Percentiles rank a stretch among this genome's conserved stretches.
These are phyloP conservation scores for Byasa hedistus DNA, from an alignment of 2,888 invertebrate genomes.

Conservation along the genomic window DNA sequence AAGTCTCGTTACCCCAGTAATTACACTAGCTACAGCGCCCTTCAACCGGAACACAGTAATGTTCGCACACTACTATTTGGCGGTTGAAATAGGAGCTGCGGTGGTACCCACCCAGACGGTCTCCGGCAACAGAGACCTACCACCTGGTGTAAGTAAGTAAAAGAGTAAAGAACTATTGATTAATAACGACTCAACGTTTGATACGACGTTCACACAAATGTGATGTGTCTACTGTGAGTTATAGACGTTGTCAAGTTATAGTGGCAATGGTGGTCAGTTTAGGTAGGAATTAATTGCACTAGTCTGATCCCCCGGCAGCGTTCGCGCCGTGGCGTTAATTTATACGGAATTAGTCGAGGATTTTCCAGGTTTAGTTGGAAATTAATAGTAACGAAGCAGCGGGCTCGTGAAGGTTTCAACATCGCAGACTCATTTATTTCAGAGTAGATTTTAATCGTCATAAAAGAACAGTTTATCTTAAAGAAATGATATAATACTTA, in stretches of 20 bases:
- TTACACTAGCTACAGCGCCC: too few relatives aligned
- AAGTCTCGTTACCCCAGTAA: too few relatives aligned
- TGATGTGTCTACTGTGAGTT: background rate
- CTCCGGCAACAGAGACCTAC: too few relatives aligned
- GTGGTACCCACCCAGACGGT: too few relatives aligned
- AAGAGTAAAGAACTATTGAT: too few relatives aligned
- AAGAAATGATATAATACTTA: too few relatives aligned
- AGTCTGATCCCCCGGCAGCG: constrained; percentile 20
- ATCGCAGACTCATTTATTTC: background rate
- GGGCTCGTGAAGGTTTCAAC: background rate
- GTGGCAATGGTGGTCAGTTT: constrained; percentile 3
- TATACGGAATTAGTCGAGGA: constrained; percentile 27
- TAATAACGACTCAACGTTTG: background rate
- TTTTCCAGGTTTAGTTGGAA: constrained; percentile 18
- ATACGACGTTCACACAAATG: background rate
- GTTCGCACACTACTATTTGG: too few relatives aligned
- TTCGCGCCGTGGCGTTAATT: constrained; percentile 20
- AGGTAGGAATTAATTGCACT: constrained; percentile 25
- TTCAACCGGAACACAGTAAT: too few relatives aligned
- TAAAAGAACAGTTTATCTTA: too few relatives aligned
- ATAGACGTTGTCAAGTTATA: constrained; percentile 8
- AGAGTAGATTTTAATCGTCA: background rate
- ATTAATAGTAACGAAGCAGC: constrained; percentile 17
- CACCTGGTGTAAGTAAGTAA: too few relatives aligned
- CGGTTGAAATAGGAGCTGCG: too few relatives aligned